Percentiles rank a stretch among this genome's conserved stretches.
Conservation (phyloP, 2,888 invertebrate species). For the Spodoptera exigua region DNA sequence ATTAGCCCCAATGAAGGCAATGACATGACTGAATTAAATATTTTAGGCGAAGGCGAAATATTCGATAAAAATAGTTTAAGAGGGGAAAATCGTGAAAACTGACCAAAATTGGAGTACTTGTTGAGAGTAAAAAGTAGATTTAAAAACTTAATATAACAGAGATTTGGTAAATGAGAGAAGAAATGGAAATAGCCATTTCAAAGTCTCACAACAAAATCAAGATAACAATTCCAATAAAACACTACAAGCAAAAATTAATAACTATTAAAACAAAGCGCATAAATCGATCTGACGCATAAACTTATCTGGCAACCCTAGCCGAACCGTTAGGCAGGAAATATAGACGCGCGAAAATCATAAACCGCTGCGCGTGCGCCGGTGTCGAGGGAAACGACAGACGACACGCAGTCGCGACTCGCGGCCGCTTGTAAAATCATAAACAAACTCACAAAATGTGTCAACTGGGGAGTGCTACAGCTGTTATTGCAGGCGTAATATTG, state of each 20-base stretch:
- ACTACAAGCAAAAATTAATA: conserved; percentile 40
- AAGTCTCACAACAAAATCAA: background rate
- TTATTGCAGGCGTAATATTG: conserved; percentile 38
- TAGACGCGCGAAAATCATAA: conserved; percentile 82
- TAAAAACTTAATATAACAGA: too few species aligned
- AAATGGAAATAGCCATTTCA: background rate
- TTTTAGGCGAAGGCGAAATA: too few species aligned
- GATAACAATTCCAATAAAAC: conserved; percentile 20
- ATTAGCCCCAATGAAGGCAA: background rate
- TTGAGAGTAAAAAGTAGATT: too few species aligned
- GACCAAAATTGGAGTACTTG: too few species aligned
- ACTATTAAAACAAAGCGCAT: conserved; percentile 41
- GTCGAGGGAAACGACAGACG: conserved; percentile 55
- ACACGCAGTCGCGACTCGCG: conserved; percentile 51
- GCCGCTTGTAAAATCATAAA: conserved; percentile 59
- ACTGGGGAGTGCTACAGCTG: conserved; percentile 47
- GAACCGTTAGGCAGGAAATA: conserved; percentile 74
- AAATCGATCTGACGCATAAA: conserved; percentile 60
- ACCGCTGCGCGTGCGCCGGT: conserved; percentile 62
- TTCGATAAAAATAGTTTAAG: too few species aligned
- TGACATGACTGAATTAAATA: background rate
- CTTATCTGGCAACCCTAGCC: conserved; percentile 70
- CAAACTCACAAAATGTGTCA: conserved; percentile 58
- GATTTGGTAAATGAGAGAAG: background rate
- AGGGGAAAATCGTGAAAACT: too few species aligned